Conservation (phyloP, 2,888 invertebrate genomes). For the Drosophila mimica region DNA sequence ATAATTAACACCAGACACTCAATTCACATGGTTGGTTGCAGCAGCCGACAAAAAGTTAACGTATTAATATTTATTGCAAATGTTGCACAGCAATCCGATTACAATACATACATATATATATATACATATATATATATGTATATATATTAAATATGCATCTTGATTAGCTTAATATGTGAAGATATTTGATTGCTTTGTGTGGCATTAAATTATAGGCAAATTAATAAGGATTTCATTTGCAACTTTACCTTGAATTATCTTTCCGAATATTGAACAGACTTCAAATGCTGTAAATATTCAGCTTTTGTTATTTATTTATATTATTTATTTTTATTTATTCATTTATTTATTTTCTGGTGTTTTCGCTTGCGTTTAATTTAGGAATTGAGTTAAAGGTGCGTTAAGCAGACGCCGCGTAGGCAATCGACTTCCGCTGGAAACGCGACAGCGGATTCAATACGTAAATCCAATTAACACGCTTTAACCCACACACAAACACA, state of each 20-base stretch:
- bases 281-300: neutral
- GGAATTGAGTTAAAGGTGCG: conserved; percentile 18
- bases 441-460: conserved; percentile 64
- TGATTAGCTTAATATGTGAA: neutral
- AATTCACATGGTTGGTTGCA: conserved; percentile 6
- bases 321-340: too few species aligned
- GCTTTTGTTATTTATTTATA: neutral
- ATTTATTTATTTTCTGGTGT: neutral
- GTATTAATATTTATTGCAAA: neutral
- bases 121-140: too few species aligned
- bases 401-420: conserved; percentile 61
- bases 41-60: neutral
- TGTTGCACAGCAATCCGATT: neutral
- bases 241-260: neutral
- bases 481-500: conserved; percentile 25
- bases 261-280: too few species aligned
- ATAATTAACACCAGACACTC: conserved; percentile 51
- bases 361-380: neutral
- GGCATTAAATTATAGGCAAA: neutral
- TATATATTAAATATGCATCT: neutral
- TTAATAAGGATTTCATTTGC: neutral
- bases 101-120: neutral
- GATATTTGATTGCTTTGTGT: neutral
- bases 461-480: conserved; percentile 77
- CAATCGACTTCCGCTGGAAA: conserved; percentile 51